These are phyloP conservation scores for Gari tellinella DNA, from an alignment of 2,888 invertebrate species.

Conservation along the genomic window DNA sequence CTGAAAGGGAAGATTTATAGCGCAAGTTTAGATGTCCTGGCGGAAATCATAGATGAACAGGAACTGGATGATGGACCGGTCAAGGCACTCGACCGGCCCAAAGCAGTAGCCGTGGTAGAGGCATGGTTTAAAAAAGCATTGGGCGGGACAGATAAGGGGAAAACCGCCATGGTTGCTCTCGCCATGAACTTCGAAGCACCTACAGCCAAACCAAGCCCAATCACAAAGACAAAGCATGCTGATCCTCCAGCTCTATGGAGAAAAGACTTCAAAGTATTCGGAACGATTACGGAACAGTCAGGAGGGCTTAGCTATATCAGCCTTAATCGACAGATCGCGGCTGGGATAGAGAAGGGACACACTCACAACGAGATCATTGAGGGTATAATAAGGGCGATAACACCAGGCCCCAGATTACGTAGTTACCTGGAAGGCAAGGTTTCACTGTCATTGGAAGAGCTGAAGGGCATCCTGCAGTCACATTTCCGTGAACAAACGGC, in stretches of 20 bases:
- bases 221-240: background rate
- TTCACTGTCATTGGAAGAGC: background rate
- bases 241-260: background rate
- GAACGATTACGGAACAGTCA: background rate
- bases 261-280: background rate
- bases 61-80: background rate
- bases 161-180: background rate
- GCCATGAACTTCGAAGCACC: background rate
- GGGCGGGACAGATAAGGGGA: background rate
- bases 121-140: background rate
- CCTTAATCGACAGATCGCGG: background rate
- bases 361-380: background rate
- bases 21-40: background rate
- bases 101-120: background rate
- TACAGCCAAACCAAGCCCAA: background rate
- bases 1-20: background rate
- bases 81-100: background rate
- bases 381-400: background rate
- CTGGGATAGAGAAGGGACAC: background rate
- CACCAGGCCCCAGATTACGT: background rate
- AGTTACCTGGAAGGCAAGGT: background rate
- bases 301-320: background rate
- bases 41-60: background rate
- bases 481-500: conserved; percentile 33
- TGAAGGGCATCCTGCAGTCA: conserved; percentile 16